These are phyloP conservation scores for Tyrannus savana DNA, from an alignment of 2,113 vertebrate species.

Conservation along the genomic window DNA sequence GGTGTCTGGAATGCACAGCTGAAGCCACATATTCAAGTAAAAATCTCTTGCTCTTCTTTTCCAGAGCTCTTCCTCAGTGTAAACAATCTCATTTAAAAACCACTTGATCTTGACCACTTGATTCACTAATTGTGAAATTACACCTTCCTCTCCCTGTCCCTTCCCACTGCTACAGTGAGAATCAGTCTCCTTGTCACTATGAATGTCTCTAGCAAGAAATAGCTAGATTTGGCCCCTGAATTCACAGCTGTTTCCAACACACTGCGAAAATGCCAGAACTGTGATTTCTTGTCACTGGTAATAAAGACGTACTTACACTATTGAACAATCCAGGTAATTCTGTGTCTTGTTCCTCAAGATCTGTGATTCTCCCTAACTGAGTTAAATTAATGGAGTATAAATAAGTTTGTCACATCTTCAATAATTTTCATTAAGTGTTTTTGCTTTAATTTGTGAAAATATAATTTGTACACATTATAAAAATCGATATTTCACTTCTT, in stretches of 20 bases:
- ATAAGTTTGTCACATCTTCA: constrained; percentile 61
- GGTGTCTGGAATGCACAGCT: neutral
- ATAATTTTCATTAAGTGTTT: constrained; percentile 58
- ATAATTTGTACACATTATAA: constrained; percentile 26
- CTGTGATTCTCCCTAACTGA: constrained; percentile 41
- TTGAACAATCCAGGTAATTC: constrained; percentile 51
- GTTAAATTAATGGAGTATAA: constrained; percentile 67
- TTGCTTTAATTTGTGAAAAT: constrained; percentile 67
- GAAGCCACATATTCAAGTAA: neutral
- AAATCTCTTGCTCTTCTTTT: neutral
- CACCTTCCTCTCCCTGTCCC: neutral
- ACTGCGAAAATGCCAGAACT: constrained; percentile 14
- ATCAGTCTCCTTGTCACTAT: neutral
- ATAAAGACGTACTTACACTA: constrained; percentile 46
- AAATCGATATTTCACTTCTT: constrained; percentile 40
- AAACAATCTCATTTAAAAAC: neutral
- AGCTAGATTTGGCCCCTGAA: neutral
- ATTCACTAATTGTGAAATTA: neutral
- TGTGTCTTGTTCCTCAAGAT: constrained; percentile 58
- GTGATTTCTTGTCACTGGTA: constrained; percentile 24
- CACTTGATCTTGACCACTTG: neutral
- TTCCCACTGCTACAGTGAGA: neutral
- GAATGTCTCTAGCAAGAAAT: neutral
- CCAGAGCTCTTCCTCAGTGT: neutral
- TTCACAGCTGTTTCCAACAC: constrained; percentile 19